Conservation (phyloP, 2,888 invertebrate genomes). For the Xylota sylvarum region DNA sequence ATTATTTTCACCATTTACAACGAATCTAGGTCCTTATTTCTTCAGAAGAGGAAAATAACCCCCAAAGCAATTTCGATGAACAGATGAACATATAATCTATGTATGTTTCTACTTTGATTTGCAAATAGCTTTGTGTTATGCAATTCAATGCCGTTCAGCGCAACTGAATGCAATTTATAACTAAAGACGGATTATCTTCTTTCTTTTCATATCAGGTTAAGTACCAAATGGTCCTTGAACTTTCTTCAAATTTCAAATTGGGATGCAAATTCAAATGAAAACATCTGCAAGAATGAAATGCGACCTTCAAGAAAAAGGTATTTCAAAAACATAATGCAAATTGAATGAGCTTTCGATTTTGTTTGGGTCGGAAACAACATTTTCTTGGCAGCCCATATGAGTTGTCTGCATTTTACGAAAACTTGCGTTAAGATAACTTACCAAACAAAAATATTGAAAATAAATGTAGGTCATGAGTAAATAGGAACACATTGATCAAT, state of each 20-base stretch:
- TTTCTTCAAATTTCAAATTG: background rate
- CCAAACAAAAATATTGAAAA: background rate
- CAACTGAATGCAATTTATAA: background rate
- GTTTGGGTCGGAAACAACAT: slow-evolving; percentile 39
- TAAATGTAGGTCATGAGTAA: slow-evolving; percentile 16
- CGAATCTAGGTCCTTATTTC: no score
- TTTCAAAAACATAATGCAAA: slow-evolving; percentile 53
- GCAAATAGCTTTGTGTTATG: background rate
- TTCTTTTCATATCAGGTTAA: background rate
- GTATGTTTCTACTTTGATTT: background rate
- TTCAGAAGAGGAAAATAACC: no score
- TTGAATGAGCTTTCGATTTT: slow-evolving; percentile 58
- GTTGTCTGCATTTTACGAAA: slow-evolving; percentile 3
- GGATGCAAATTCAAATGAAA: background rate
- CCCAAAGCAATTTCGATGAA: background rate
- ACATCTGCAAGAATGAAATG: background rate
- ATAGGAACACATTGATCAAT: slow-evolving; percentile 19
- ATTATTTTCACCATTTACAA: no score
- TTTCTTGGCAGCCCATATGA: slow-evolving; percentile 24
- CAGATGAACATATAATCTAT: no score
- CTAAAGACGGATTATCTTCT: background rate
- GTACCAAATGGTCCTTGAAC: background rate
- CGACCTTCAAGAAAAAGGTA: slow-evolving; percentile 38
- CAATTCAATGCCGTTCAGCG: background rate
- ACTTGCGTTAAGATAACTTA: background rate